These are phyloP conservation scores for Pampusana beccarii DNA, from an alignment of 2,113 vertebrate species.

Conservation along the genomic window DNA sequence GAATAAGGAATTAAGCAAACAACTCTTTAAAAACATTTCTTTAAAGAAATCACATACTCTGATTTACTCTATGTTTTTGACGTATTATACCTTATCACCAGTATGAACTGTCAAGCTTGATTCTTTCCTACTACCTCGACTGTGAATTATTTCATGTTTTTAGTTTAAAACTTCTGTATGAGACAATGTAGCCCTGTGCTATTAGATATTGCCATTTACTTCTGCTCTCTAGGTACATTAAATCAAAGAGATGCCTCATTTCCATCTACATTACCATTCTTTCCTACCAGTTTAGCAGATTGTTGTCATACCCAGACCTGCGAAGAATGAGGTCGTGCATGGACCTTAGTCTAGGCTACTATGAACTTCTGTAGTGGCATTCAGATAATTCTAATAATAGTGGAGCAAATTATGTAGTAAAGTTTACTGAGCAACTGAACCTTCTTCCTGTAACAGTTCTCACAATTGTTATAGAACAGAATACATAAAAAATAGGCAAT, in stretches of 20 bases:
- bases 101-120: background rate
- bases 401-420: background rate
- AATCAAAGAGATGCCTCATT: background rate
- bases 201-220: background rate
- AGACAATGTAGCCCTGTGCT: background rate
- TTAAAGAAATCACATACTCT: background rate
- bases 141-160: background rate
- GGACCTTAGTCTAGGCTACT: background rate
- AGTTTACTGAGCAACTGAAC: background rate
- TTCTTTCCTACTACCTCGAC: background rate
- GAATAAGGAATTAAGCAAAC: background rate
- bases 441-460: background rate
- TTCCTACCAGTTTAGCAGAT: background rate
- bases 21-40: background rate
- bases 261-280: background rate
- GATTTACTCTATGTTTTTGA: background rate
- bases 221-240: background rate
- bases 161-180: background rate
- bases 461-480: background rate
- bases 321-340: background rate
- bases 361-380: background rate
- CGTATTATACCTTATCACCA: background rate
- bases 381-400: background rate
- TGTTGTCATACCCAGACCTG: background rate
- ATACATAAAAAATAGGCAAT: background rate